A percentile compares a stretch with the other conserved stretches of the same genome.
phyloP scores from a whole-genome alignment of 2,888 invertebrate species.

The Dicroscelio sp. region DNA sequence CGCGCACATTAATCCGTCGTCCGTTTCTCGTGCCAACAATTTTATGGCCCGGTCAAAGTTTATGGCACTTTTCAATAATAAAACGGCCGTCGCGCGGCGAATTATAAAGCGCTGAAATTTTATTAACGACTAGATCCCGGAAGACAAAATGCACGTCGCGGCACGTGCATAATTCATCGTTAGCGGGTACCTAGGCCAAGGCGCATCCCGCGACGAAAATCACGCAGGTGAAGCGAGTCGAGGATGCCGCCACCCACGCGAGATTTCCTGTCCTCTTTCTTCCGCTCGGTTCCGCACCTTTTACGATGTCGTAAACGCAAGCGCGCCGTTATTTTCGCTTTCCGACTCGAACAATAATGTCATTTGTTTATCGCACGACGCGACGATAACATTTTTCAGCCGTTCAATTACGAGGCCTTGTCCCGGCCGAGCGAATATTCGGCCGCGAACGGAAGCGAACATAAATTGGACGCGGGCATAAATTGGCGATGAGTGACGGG shows the following conservation, averaged over 20 bases:
- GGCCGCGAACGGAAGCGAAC: too few relatives aligned
- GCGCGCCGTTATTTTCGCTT: conserved; percentile 55
- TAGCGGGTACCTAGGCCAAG: conserved; percentile 74
- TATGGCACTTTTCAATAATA: conserved; percentile 86
- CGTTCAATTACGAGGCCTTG: background rate
- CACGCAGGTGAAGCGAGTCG: conserved; percentile 70
- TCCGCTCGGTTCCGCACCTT: conserved; percentile 70
- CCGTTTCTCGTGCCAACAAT: conserved; percentile 8
- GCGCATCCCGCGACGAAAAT: conserved; percentile 67
- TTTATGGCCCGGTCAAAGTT: conserved; percentile 78
- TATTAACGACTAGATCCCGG: conserved; percentile 88
- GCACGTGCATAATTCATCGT: conserved; percentile 86
- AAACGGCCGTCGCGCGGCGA: conserved; percentile 78
- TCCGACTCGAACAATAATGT: background rate
- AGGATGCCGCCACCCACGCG: conserved; percentile 55
- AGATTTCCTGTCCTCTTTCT: conserved; percentile 39
- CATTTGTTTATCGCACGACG: conserved; percentile 51
- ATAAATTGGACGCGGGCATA: too few relatives aligned
- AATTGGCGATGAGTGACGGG: conserved; percentile 24
- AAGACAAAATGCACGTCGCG: conserved; percentile 85
- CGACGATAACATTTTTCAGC: conserved; percentile 28
- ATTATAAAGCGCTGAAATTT: conserved; percentile 85
- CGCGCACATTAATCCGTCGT: conserved; percentile 58
- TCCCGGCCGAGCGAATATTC: too few relatives aligned
- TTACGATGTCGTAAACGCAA: conserved; percentile 78